Base-by-base conservation (phyloP, 1,140 invertebrate genomes). In the Microvelia longipes region DNA sequence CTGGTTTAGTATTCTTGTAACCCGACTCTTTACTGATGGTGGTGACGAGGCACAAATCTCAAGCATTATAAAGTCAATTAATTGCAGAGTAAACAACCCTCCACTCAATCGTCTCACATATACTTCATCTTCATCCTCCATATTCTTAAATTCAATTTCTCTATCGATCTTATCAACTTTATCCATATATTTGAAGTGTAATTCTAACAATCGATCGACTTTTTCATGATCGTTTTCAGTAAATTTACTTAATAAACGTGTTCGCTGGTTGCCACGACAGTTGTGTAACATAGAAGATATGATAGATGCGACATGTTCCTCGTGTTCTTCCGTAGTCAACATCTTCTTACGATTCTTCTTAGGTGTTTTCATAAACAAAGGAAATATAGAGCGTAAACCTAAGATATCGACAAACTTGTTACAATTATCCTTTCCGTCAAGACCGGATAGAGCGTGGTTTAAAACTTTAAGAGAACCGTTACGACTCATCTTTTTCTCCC, bases 391-490 rank as follows among this genome's bases (percentile, higher is more conserved):
- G 29, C 96, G 82, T 11, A 99, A 83, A 0, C 97, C 98, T 1
- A 99, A 84, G 75, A 99, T 98, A 78, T 99, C 98, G 0, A 99
- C 92, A 82, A 99, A 98, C 80, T 99, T 98, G 77, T 95, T 95
- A 78, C 96, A 98, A 78, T 98, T 97, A 73, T 98, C 93, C 76
- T 86, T 87, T 2, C 94, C 96, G 78, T 98, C 93, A 1, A 86
- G 83, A 2, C 94, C 94, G 61, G 90, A 91, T 84, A 98, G 91
- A 19, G 96, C 94, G 82, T 98, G 93, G 82, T 98, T 92, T 1
- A 99, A 81, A 13, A 98, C 95, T 82, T 98, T 98, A 0, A 99
- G 81, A 2, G 96, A 97, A 68, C 96, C 95, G 81, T 96, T 94
- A 1, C 96, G 83, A 0, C 94, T 98, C 81, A 94, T 86, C 81